Evolutionary conservation across 92 coral and sea anemone species (phyloP), one percentile per base, ranked within the genome.

Genomic region (Porites evermanni): DNA sequence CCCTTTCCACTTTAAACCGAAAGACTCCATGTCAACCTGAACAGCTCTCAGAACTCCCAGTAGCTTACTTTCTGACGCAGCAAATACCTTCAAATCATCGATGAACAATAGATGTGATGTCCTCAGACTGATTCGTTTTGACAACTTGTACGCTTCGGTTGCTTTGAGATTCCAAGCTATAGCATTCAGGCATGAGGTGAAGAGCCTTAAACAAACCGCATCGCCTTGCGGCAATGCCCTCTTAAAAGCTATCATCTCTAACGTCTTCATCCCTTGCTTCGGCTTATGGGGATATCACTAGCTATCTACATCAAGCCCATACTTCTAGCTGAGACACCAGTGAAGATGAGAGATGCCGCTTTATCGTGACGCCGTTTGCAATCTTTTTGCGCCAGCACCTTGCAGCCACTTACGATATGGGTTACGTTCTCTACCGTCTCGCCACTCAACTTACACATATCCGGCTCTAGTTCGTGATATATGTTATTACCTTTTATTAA

Each of bases 1-100:
- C 87, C 70, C 88, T 52, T 81, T 81, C 90, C 88, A 58, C 63
- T 79, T 53, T 63, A 87, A 47, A 61, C 90, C 80, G 29, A 81
- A 50, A 44, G 64, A 53, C 29, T 81, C 87, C 80, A 81, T 79
- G 68, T 56, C 79, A 10, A 20, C 88, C 73, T 81, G 69, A 29
- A 58, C 64, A 47, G 13, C 13, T 47, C 63, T 71, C 74, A 85
- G 8, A 17, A 78, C 74, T 21, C 89, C 26, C 9, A 18, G 18
- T 53, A 85, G 47, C 73, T 85, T 85, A 44, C 50, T 77, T 76
- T 85, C 85, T 29, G 85, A 85, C 44, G 73, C 32, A 11, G 89
- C 85, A 85, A 50, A 76, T 56, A 77, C 24, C 84, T 85, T 85
- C 61, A 77, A 78, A 32, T 85, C 85, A 32, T 85, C 89, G 23